These are phyloP conservation scores for Metopia argyrocephala DNA, from an alignment of 2,888 invertebrate genomes.

Conservation along the genomic window DNA sequence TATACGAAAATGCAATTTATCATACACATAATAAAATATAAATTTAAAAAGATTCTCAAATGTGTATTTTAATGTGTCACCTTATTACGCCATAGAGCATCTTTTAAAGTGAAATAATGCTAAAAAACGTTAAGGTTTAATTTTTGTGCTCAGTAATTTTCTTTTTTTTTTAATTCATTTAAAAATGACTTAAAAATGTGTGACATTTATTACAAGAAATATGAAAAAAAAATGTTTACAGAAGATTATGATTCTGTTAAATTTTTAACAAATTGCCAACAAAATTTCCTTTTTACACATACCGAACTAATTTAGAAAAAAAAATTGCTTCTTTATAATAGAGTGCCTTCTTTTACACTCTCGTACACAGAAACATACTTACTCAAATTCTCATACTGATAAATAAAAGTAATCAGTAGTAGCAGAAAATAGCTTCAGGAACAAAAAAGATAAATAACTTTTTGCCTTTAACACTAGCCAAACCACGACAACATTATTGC, in stretches of 20 bases:
- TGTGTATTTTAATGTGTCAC: no score
- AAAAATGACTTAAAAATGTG: no score
- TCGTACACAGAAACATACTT: not conserved
- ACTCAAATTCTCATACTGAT: not conserved
- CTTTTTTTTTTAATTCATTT: no score
- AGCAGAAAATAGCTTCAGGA: not conserved
- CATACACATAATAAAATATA: no score
- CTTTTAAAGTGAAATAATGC: no score
- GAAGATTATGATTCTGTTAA: not conserved
- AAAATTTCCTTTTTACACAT: not conserved
- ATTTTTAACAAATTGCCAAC: not conserved
- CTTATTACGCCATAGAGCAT: no score
- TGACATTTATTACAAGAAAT: not conserved
- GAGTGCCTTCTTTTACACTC: not conserved
- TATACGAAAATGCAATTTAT: no score
- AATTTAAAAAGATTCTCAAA: no score
- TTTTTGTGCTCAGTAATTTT: no score
- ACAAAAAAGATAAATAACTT: constrained; percentile 17
- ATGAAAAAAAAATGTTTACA: not conserved
- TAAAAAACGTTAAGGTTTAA: no score
- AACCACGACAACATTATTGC: no score
- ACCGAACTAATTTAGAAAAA: not conserved
- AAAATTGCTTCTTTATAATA: not conserved
- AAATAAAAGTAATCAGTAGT: constrained; percentile 13
- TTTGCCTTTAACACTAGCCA: constrained; percentile 24